These are phyloP conservation scores for Stegana nigrithorax DNA, from an alignment of 2,888 invertebrate species.

Conservation along the genomic window DNA sequence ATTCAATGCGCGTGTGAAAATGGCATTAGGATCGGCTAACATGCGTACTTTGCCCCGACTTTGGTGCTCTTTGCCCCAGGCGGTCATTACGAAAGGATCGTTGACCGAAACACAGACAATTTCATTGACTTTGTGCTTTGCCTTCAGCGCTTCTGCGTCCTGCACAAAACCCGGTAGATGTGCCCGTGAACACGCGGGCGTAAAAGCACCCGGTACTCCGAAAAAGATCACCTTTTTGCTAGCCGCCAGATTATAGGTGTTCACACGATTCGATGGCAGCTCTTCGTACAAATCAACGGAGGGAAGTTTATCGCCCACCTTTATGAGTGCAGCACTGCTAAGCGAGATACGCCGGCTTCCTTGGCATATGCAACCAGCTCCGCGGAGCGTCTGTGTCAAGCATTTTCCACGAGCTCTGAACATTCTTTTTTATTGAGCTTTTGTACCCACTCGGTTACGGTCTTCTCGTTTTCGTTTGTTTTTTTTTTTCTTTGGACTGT, in stretches of 20 bases:
- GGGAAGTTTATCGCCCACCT: conserved; percentile 88
- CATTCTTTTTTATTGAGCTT: no score
- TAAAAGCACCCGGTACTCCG: conserved; percentile 93
- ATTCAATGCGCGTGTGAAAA: conserved; percentile 83
- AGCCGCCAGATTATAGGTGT: conserved; percentile 75
- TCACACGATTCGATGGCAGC: conserved; percentile 87
- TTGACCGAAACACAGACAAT: conserved; percentile 89
- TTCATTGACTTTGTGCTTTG: conserved; percentile 80
- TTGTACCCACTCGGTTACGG: no score
- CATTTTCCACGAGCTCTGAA: no score
- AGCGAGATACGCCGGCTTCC: not conserved
- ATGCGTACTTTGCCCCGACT: conserved; percentile 86
- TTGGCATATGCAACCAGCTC: no score
- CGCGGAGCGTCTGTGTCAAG: no score
- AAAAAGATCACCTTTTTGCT: conserved; percentile 87
- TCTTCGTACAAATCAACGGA: conserved; percentile 83
- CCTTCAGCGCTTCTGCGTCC: conserved; percentile 78
- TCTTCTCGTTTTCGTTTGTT: no score
- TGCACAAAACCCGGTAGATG: conserved; percentile 87
- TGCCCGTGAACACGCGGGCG: conserved; percentile 91
- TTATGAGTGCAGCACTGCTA: not conserved
- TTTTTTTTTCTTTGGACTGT: no score
- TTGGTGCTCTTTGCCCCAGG: conserved; percentile 86
- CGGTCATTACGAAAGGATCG: conserved; percentile 94
- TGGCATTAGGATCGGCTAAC: conserved; percentile 85